phyloP scores from a whole-genome alignment of 64 coral and sea anemone genomes.

The Trachythela sp. region DNA sequence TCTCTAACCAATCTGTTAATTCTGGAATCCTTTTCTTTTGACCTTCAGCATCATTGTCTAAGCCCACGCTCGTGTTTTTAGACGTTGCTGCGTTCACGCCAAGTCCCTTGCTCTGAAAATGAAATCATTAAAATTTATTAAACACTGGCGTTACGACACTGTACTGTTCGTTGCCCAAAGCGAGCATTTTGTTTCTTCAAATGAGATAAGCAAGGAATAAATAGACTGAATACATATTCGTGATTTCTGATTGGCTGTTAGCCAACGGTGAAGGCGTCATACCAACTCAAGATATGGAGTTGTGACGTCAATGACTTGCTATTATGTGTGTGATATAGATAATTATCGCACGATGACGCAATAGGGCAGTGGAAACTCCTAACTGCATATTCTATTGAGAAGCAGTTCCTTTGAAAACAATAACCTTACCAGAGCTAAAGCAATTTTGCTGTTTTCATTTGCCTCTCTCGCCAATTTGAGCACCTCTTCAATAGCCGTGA shows the following conservation, averaged over 20 bases:
- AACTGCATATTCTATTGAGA: too few relatives aligned
- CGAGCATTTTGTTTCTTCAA: neutral
- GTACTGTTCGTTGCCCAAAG: neutral
- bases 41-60: neutral
- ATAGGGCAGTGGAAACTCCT: too few relatives aligned
- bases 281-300: too few relatives aligned
- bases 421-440: neutral
- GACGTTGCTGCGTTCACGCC: neutral
- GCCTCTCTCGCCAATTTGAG: neutral
- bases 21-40: neutral
- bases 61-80: neutral
- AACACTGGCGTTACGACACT: neutral
- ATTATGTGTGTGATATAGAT: too few relatives aligned
- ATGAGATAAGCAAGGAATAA: too few relatives aligned
- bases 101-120: neutral
- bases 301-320: too few relatives aligned
- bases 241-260: too few relatives aligned
- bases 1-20: neutral
- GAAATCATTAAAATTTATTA: neutral
- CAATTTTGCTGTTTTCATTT: neutral
- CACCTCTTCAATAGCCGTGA: neutral
- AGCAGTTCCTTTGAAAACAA: constrained; percentile 30
- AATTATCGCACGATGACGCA: too few relatives aligned
- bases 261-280: too few relatives aligned
- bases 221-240: too few relatives aligned